Evolutionary conservation across 2,113 vertebrate species (phyloP).

Genomic region (Genyomyrus donnyi): DNA sequence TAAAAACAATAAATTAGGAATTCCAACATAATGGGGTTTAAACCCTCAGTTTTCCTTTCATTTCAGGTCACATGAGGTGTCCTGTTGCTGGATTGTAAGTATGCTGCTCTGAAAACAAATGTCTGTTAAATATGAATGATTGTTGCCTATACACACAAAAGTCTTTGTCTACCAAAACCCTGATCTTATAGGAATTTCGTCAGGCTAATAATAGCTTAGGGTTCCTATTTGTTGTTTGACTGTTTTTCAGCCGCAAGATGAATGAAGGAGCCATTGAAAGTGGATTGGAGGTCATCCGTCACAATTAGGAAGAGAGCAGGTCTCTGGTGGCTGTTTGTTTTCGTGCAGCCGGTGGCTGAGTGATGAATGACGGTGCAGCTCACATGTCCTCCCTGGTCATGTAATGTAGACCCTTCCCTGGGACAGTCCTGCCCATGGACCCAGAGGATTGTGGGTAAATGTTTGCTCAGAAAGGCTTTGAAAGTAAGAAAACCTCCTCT

Average conservation of each 20-base stretch:
- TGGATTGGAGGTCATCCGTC: conserved; percentile 8
- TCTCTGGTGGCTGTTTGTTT: conserved; percentile 20
- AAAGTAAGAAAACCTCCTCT: not conserved
- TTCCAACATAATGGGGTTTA: not conserved
- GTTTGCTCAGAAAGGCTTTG: conserved; percentile 2
- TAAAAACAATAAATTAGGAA: not conserved
- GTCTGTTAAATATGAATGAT: not conserved
- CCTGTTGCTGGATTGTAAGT: not conserved
- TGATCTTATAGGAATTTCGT: not conserved
- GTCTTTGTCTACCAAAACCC: not conserved
- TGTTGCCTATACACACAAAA: not conserved
- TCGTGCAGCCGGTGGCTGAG: not conserved
- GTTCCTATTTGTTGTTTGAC: not conserved
- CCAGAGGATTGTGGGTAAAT: conserved; percentile 4
- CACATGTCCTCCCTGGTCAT: not conserved
- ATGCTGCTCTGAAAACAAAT: not conserved
- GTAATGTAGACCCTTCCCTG: not conserved
- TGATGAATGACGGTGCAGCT: conserved; percentile 2
- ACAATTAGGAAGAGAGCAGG: conserved; percentile 14
- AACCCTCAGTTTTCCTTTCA: not conserved
- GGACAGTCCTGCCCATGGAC: not conserved
- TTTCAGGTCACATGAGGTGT: not conserved
- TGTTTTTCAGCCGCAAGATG: not conserved
- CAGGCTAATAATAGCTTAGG: not conserved
- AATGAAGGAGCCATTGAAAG: conserved; percentile 6